Conservation (phyloP, 2,113 vertebrate genomes). For the Hippoglossus stenolepis region DNA sequence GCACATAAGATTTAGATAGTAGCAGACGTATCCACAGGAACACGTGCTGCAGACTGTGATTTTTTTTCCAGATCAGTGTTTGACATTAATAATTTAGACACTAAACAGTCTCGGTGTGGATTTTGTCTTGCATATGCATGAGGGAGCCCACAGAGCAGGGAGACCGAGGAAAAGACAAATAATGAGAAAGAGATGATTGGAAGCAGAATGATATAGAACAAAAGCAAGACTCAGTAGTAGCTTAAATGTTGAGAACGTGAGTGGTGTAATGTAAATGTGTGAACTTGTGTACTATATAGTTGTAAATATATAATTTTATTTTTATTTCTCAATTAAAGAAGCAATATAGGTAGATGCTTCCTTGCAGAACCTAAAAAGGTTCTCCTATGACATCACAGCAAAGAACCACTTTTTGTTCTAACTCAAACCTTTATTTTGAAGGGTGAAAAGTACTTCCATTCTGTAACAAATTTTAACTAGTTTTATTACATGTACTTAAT, state of each 20-base stretch:
- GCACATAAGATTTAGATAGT: conserved; percentile 1
- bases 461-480: too few species aligned
- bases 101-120: conserved; percentile 20
- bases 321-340: too few species aligned
- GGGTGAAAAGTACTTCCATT: too few species aligned
- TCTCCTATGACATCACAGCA: too few species aligned
- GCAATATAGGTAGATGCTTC: too few species aligned
- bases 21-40: conserved; percentile 15
- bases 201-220: not conserved
- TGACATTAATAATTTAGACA: conserved; percentile 52
- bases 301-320: too few species aligned
- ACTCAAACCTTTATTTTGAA: too few species aligned
- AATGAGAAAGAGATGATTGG: not conserved
- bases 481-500: too few species aligned
- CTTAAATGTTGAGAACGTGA: not conserved
- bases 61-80: conserved; percentile 2
- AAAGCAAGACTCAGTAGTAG: not conserved
- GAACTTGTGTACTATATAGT: too few species aligned
- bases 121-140: conserved; percentile 31
- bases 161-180: conserved; percentile 7
- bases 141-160: not conserved
- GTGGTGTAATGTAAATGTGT: too few species aligned
- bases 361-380: too few species aligned
- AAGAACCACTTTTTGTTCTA: too few species aligned
- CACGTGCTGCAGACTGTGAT: conserved; percentile 10